These are phyloP conservation scores for Acanthurus tractus DNA, from an alignment of 2,797 vertebrate genomes.

Conservation along the genomic window DNA sequence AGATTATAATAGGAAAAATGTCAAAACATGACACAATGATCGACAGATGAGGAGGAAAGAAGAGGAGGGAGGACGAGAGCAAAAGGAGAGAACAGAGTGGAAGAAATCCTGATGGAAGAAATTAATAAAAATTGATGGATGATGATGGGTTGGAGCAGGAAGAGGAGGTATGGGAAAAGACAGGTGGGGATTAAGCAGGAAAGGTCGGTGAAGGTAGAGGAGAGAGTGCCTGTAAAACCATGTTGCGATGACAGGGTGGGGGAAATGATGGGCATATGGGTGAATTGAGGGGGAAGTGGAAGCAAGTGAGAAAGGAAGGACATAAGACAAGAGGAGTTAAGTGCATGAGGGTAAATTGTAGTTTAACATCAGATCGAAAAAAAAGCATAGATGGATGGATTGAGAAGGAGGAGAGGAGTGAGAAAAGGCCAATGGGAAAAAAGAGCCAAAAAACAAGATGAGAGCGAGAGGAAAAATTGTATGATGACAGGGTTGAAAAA, in stretches of 20 bases:
- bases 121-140: constrained; percentile 66
- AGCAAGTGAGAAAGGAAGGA: constrained; percentile 19
- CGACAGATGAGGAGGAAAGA: constrained; percentile 52
- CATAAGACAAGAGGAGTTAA: constrained; percentile 19
- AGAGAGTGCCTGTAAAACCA: constrained; percentile 30
- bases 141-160: constrained; percentile 33
- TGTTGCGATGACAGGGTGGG: constrained; percentile 16
- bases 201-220: constrained; percentile 26
- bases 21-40: constrained; percentile 67
- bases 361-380: constrained; percentile 48
- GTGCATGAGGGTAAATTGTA: constrained; percentile 30
- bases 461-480: constrained; percentile 26
- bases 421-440: constrained; percentile 22
- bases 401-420: constrained; percentile 5
- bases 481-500: constrained; percentile 50
- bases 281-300: constrained; percentile 51
- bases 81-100: neutral
- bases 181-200: constrained; percentile 43
- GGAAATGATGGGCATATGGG: constrained; percentile 46
- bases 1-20: constrained; percentile 71
- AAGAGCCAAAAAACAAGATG: constrained; percentile 2
- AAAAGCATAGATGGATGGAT: constrained; percentile 36
- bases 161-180: constrained; percentile 30
- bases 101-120: constrained; percentile 46
- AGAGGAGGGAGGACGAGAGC: neutral